phyloP scores from a whole-genome alignment of 2,888 invertebrate genomes.

The Dynastes tityus region DNA sequence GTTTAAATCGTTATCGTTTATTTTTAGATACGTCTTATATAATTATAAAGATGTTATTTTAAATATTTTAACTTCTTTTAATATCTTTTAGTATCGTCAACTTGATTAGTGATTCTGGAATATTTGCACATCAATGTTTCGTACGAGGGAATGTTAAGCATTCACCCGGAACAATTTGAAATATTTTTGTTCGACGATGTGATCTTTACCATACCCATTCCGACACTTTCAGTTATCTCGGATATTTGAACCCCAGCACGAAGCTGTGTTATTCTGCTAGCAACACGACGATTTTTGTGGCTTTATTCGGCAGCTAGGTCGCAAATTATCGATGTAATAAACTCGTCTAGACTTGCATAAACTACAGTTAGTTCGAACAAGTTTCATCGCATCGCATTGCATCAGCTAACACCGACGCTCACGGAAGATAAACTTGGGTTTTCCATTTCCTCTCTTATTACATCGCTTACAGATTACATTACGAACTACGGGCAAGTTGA shows the following conservation, averaged over 20 bases:
- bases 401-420: slow-evolving; percentile 5
- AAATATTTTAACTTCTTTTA: no score
- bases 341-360: slow-evolving; percentile 34
- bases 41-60: no score
- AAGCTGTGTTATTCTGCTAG: slow-evolving; percentile 5
- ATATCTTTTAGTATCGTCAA: no score
- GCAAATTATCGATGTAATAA: slow-evolving; percentile 25
- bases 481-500: slow-evolving; percentile 10
- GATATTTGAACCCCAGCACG: background rate
- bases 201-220: background rate
- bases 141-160: no score
- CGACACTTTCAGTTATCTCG: slow-evolving; percentile 7
- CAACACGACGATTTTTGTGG: slow-evolving; percentile 20
- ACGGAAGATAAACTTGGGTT: slow-evolving; percentile 9
- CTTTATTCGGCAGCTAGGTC: slow-evolving; percentile 5
- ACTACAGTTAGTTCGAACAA: slow-evolving; percentile 25
- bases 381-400: slow-evolving; percentile 26
- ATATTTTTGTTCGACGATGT: background rate
- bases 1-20: no score
- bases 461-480: slow-evolving; percentile 16
- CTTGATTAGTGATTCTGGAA: no score
- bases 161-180: background rate
- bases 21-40: no score
- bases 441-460: slow-evolving; percentile 17
- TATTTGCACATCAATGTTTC: no score